Evolutionary conservation across 2,113 vertebrate genomes (phyloP).

Genomic region (Phalacrocorax brasilianus): DNA sequence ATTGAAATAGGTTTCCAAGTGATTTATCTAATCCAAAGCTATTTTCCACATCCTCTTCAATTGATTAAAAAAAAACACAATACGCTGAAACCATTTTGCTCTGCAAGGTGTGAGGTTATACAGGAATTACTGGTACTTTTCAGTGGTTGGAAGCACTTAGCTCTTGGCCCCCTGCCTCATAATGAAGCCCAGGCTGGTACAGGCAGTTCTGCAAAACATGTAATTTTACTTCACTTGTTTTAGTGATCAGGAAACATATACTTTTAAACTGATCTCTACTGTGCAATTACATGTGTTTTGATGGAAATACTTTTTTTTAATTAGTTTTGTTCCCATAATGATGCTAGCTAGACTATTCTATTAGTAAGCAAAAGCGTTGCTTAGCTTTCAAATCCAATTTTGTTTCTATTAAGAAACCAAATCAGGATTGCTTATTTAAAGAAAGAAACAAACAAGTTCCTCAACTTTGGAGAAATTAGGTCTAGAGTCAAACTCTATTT

Average conservation of each 20-base stretch:
- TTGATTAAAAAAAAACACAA: background rate
- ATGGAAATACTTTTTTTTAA: conserved; percentile 15
- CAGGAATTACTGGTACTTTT: conserved; percentile 39
- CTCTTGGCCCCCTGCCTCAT: conserved; percentile 45
- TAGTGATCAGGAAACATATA: conserved; percentile 51
- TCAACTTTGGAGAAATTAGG: background rate
- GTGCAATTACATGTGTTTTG: conserved; percentile 56
- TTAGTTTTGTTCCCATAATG: conserved; percentile 32
- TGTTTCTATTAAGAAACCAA: background rate
- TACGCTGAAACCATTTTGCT: background rate
- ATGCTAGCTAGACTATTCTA: background rate
- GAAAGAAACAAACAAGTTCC: background rate
- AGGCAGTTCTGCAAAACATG: conserved; percentile 36
- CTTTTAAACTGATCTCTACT: conserved; percentile 39
- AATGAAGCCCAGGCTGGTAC: conserved; percentile 26
- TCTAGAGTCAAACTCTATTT: background rate
- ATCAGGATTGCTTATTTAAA: background rate
- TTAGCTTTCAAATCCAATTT: background rate
- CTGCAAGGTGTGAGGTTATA: conserved; percentile 20
- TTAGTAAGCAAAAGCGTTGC: conserved; percentile 21
- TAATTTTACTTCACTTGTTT: conserved; percentile 46
- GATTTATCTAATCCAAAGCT: conserved; percentile 47
- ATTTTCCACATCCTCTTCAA: conserved; percentile 33
- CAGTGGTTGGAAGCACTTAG: background rate
- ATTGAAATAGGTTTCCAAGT: conserved; percentile 37